Conservation (phyloP, 2,888 invertebrate species). For the Bhutanitis thaidina region DNA sequence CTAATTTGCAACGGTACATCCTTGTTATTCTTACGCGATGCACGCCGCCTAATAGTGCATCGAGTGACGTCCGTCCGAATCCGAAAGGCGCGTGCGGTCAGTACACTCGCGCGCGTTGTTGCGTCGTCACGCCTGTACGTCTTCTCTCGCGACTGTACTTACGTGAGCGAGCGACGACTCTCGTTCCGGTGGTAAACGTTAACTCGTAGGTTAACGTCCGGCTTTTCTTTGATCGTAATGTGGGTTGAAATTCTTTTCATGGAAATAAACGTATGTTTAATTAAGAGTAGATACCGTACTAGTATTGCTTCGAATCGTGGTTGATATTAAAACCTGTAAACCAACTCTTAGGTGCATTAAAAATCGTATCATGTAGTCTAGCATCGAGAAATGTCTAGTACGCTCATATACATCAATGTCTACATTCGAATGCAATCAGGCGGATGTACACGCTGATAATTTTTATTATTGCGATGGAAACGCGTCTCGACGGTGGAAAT, state of each 20-base stretch:
- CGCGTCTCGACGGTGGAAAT: slow-evolving; percentile 43
- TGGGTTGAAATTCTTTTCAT: not conserved
- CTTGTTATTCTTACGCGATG: slow-evolving; percentile 59
- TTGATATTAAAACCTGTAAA: not conserved
- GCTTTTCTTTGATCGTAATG: slow-evolving; percentile 4
- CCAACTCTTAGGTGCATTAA: not conserved
- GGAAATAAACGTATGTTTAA: not conserved
- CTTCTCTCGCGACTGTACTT: slow-evolving; percentile 44
- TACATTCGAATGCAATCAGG: slow-evolving; percentile 17
- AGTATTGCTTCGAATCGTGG: not conserved
- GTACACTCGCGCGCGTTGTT: slow-evolving; percentile 69
- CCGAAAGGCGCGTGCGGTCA: slow-evolving; percentile 62
- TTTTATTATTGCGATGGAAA: slow-evolving; percentile 27
- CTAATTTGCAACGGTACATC: slow-evolving; percentile 38
- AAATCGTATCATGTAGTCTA: not conserved
- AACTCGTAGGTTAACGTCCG: slow-evolving; percentile 32
- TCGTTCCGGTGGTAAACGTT: not conserved
- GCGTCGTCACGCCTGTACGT: slow-evolving; percentile 51
- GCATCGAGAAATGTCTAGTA: not conserved
- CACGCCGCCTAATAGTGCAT: slow-evolving; percentile 49
- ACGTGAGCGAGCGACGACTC: slow-evolving; percentile 34
- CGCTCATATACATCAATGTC: slow-evolving; percentile 1
- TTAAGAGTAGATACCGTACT: not conserved
- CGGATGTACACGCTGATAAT: slow-evolving; percentile 15
- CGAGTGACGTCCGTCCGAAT: slow-evolving; percentile 53